Evolutionary conservation across 2,113 vertebrate species (phyloP).

Genomic region (Pitta sordida): DNA sequence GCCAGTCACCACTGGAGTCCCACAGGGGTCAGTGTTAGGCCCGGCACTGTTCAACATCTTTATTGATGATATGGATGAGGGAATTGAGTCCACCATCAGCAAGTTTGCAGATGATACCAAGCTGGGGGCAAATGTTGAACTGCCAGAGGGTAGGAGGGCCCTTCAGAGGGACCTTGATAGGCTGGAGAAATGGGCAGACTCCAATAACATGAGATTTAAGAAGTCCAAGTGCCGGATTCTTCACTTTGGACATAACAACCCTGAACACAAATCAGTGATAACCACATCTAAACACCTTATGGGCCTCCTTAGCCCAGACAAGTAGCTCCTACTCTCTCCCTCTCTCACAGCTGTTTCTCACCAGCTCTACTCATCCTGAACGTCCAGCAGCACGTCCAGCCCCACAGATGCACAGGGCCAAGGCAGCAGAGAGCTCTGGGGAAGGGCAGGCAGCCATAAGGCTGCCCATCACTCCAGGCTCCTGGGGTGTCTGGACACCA

Average conservation of each 20-base stretch:
- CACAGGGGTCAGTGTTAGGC: too few species aligned
- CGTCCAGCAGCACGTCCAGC: background rate
- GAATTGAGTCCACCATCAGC: too few species aligned
- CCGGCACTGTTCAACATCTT: too few species aligned
- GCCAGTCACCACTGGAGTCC: too few species aligned
- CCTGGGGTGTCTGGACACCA: background rate
- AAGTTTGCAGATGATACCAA: too few species aligned
- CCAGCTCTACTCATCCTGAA: background rate
- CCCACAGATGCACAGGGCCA: rapidly evolving
- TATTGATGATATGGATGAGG: too few species aligned
- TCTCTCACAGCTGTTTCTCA: background rate
- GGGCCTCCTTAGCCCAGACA: background rate
- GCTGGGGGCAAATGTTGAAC: too few species aligned
- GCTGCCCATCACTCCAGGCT: background rate
- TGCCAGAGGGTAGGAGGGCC: too few species aligned
- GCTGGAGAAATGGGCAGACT: too few species aligned
- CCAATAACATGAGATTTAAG: too few species aligned
- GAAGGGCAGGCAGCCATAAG: background rate
- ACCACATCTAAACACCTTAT: background rate
- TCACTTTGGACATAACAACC: background rate
- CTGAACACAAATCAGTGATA: background rate
- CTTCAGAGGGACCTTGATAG: too few species aligned
- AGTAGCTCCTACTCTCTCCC: background rate
- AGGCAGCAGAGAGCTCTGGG: background rate
- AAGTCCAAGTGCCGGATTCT: too few species aligned